These are phyloP conservation scores for Crossaster papposus DNA, from an alignment of 53 echinoderm and acorn worm genomes.

Conservation along the genomic window DNA sequence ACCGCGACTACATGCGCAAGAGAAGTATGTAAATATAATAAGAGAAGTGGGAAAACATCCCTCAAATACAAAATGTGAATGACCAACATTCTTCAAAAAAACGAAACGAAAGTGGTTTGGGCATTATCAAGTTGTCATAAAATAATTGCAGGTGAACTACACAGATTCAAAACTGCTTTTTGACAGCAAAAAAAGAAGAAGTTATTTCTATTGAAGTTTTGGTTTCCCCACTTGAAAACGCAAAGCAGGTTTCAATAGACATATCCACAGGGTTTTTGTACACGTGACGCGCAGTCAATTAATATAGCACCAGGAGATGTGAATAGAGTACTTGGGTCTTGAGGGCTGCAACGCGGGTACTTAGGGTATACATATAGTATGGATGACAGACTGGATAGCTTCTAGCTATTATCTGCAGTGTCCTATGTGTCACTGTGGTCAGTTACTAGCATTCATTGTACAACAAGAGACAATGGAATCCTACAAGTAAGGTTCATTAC, in stretches of 20 bases:
- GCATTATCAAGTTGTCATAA: no score
- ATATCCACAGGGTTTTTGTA: background rate
- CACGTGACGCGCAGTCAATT: background rate
- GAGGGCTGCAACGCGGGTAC: background rate
- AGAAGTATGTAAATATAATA: no score
- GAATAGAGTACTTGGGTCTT: background rate
- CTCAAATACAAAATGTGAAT: no score
- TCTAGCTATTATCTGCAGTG: background rate
- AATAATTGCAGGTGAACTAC: no score
- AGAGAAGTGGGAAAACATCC: no score
- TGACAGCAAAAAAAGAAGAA: background rate
- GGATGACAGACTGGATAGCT: background rate
- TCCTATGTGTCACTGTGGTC: background rate
- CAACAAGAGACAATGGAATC: background rate
- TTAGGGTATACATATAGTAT: background rate
- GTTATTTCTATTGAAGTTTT: background rate
- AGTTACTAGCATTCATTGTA: background rate
- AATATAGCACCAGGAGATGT: background rate
- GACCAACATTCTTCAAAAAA: no score
- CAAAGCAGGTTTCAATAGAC: background rate
- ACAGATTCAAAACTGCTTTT: background rate
- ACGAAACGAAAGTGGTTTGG: no score
- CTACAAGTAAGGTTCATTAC: background rate
- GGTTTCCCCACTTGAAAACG: background rate
- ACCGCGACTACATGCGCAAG: no score